Evolutionary conservation across 2,797 vertebrate genomes (phyloP), one percentile per base, ranked within the genome.

Genomic region (Sebastes itinus): DNA sequence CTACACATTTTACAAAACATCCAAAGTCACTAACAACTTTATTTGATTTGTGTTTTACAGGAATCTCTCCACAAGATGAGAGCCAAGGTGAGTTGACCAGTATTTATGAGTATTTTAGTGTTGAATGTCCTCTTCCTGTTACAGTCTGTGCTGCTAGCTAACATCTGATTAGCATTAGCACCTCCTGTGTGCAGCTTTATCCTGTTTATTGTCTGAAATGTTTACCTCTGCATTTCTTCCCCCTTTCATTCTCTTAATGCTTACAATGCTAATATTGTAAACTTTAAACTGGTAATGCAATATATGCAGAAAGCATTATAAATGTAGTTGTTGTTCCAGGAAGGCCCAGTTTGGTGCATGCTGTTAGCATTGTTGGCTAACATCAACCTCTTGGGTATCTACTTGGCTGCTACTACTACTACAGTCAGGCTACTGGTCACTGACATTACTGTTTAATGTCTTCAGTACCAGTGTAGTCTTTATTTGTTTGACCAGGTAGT

Each of bases 41-140:
- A 12, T 87, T 63, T 87, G 72, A 27, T 20, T 84, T 62, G 62
- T 87, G 55, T 49, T 78, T 84, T 30, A 81, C 93, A 97, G 96
- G 91, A 86, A 33, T 78, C 42, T 92, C 95, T 95, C 94, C 91
- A 88, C 95, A 91, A 91, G 94, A 98, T 99, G 98, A 97, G 98
- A 96, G 98, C 97, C 33, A 98, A 98, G 97, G 98, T 98, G 92
- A 96, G 94, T 23, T 3, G 28, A 63, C 1, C 0, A 3, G 6
- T 7, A 0, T 1, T 0, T 4, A 2, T 64, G 0, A 0, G 1
- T 35, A 13, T 58, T 81, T 85, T 1, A 4, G 0, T 3, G 7
- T 42, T 54, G 28, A 6, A 1, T 6, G 0, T 75, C 0, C 9
- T 49, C 52, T 72, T 69, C 62, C n/a, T 16, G 7, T 22, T 2